Evolutionary conservation across 1,140 invertebrate species (phyloP), one percentile per base, ranked within the genome.

Genomic region (Plutomurus gul): DNA sequence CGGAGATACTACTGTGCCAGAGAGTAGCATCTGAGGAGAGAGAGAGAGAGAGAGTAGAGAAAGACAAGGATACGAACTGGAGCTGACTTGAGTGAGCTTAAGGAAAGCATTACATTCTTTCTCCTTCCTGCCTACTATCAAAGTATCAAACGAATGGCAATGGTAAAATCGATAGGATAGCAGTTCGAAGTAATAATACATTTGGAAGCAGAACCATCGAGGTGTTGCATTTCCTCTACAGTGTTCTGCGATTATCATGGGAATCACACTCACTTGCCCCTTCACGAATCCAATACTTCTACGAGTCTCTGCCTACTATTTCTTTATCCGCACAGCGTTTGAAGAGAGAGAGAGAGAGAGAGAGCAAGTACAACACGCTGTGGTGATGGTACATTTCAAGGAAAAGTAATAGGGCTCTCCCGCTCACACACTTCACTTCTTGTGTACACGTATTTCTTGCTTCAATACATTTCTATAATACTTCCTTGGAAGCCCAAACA

Each of bases 251-350:
- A 75, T 75, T 75, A 75, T 75, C 72, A 75, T 75, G 72, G 72
- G 72, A 75, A 75, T 75, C 72, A 75, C 72, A 75, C 72, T 75
- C 72, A 75, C 39, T 72, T 72, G 70, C 70, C 70, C 40, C 70
- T 46, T 72, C 70, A 40, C 70, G 18, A 72, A 72, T 72, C 70
- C 70, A 72, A 72, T 72, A 25, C 70, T 40, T n/a, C 40, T 46
- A 10, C 70, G 27, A 60, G 30, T 60, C 27, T 13, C 7, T 30
- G 30, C 33, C n/a, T 60, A n/a, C n/a, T n/a, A n/a, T n/a, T n/a
- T n/a, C n/a, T n/a, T n/a, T n/a, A n/a, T n/a, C n/a, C n/a, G n/a
- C n/a, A n/a, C n/a, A n/a, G n/a, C n/a, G n/a, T n/a, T n/a, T n/a
- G n/a, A n/a, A n/a, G n/a, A n/a, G n/a, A n/a, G n/a, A n/a, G n/a